Evolutionary conservation across 2,888 invertebrate species (phyloP).

Genomic region (Melinaea menophilus): DNA sequence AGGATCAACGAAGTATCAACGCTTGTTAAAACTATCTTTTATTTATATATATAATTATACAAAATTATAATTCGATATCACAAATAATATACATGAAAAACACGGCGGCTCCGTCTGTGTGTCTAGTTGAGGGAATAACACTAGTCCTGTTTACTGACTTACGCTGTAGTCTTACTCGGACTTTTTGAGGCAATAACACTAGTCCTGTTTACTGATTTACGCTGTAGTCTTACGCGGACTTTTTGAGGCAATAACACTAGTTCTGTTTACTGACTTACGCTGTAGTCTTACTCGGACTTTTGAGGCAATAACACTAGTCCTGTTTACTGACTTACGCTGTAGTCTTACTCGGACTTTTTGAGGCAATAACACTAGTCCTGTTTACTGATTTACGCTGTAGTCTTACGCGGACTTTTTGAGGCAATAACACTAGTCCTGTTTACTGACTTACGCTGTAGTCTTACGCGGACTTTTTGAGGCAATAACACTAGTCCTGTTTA

Average conservation of each 20-base stretch:
- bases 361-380: conserved; percentile 3
- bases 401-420: no score
- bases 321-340: background rate
- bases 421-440: no score
- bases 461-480: no score
- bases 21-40: conserved; percentile 55
- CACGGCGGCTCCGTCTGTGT: conserved; percentile 1
- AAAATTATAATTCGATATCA: conserved; percentile 74
- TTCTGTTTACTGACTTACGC: background rate
- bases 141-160: conserved; percentile 1
- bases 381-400: background rate
- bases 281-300: background rate
- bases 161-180: background rate
- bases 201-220: background rate
- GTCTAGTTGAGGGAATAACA: background rate
- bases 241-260: conserved; percentile 2
- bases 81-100: conserved; percentile 56
- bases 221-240: background rate
- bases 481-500: no score
- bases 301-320: background rate
- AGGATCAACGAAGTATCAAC: conserved; percentile 65
- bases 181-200: background rate
- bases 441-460: no score
- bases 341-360: no score
- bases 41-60: conserved; percentile 55